Conservation (phyloP, 2,888 invertebrate genomes). For the Cantharis lateralis region DNA sequence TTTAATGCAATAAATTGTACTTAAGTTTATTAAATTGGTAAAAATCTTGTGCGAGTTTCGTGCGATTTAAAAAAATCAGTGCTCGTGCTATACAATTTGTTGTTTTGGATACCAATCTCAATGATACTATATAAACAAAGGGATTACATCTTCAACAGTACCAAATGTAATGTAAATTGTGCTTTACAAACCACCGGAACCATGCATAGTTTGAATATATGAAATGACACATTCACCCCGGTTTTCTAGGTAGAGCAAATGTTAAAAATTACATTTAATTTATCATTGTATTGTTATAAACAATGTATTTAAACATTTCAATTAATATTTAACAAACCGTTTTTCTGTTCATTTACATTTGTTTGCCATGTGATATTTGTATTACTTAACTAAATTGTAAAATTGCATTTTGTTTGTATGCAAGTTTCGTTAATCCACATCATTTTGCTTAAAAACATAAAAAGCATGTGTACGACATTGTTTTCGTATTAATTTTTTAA, state of each 20-base stretch:
- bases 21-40: background rate
- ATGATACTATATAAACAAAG: background rate
- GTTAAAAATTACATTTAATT: background rate
- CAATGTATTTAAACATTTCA: background rate
- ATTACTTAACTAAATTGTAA: background rate
- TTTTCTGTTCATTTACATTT: background rate
- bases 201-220: background rate
- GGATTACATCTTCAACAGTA: background rate
- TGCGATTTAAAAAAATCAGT: background rate
- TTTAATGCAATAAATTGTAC: background rate
- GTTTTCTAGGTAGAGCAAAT: background rate
- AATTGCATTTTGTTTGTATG: background rate
- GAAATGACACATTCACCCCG: background rate
- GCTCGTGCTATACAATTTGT: background rate
- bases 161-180: background rate
- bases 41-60: background rate
- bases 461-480: background rate
- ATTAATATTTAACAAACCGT: background rate
- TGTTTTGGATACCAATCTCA: background rate
- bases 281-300: background rate
- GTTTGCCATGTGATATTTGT: background rate
- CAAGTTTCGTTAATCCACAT: background rate
- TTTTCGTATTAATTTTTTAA: background rate
- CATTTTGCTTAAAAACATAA: background rate
- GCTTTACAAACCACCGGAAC: background rate